A percentile compares a stretch with the other conserved stretches of the same genome.
Conservation (phyloP, 2,888 invertebrate genomes). For the Tryphoninae sp. region DNA sequence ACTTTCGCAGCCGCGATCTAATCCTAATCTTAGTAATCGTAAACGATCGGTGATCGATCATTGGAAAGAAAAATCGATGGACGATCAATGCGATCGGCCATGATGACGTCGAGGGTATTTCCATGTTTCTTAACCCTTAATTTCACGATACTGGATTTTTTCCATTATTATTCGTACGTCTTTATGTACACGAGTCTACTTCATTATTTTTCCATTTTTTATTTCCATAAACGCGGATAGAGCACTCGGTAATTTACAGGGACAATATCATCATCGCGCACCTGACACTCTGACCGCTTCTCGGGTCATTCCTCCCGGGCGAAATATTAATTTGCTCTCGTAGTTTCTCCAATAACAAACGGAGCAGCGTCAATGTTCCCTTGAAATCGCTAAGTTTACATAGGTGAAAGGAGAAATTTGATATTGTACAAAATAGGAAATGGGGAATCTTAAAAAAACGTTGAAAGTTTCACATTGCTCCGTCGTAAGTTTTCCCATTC, state of each 20-base stretch:
- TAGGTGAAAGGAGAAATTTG: background rate
- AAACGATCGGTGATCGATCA: conserved; percentile 64
- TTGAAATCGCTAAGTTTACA: background rate
- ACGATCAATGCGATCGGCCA: conserved; percentile 37
- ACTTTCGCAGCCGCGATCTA: conserved; percentile 41
- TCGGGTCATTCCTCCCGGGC: conserved; percentile 45
- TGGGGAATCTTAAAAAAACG: too few relatives aligned
- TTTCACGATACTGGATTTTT: conserved; percentile 29
- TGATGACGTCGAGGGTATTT: conserved; percentile 64
- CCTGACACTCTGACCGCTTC: conserved; percentile 14
- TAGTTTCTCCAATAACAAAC: background rate
- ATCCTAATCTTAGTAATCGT: conserved; percentile 60
- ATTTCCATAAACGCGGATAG: background rate
- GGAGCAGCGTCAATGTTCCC: background rate
- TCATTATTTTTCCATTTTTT: background rate
- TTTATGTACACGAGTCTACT: background rate
- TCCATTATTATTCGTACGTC: background rate
- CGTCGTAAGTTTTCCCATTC: too few relatives aligned
- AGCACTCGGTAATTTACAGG: background rate
- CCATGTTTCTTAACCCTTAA: conserved; percentile 45
- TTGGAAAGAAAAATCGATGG: conserved; percentile 58
- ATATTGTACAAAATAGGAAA: background rate
- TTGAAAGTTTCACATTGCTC: too few relatives aligned
- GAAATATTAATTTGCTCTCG: background rate
- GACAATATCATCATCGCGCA: conserved; percentile 14